phyloP scores from a whole-genome alignment of 1,140 invertebrate genomes.

The Drosophila triauraria region DNA sequence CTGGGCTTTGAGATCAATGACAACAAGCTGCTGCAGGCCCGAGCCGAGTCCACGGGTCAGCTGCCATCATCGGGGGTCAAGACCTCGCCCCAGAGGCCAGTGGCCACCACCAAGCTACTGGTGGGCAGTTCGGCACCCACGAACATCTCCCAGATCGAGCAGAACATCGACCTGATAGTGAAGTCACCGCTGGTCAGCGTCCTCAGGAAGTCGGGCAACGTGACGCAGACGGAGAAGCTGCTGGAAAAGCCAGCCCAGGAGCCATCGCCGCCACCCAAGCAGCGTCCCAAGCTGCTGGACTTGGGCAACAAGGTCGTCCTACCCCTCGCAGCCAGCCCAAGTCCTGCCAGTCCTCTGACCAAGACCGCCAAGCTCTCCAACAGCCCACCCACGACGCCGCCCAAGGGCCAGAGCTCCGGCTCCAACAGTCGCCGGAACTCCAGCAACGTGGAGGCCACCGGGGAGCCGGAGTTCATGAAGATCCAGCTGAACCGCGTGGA shows the following conservation, averaged over 20 bases:
- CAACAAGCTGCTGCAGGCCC: constrained; percentile 69
- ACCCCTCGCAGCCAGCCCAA: constrained; percentile 24
- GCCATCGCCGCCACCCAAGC: constrained; percentile 19
- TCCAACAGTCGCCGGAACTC: constrained; percentile 47
- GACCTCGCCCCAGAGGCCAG: constrained; percentile 47
- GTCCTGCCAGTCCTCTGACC: constrained; percentile 44
- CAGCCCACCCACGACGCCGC: constrained; percentile 47
- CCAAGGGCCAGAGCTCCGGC: constrained; percentile 28
- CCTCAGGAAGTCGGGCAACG: constrained; percentile 61
- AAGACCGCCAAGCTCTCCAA: constrained; percentile 57
- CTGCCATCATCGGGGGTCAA: constrained; percentile 21
- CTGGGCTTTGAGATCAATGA: constrained; percentile 80
- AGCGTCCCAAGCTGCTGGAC: constrained; percentile 65
- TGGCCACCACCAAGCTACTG: constrained; percentile 39
- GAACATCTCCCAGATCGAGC: constrained; percentile 77
- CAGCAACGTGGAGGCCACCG: constrained; percentile 30
- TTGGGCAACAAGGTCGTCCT: constrained; percentile 39
- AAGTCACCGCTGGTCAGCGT: constrained; percentile 80
- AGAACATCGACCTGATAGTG: constrained; percentile 80
- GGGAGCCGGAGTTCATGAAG: constrained; percentile 89
- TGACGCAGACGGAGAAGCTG: constrained; percentile 25
- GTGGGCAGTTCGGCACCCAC: constrained; percentile 32
- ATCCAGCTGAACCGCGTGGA: constrained; percentile 90
- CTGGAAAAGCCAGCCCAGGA: constrained; percentile 15
- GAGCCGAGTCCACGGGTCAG: constrained; percentile 62